Evolutionary conservation across 2,113 vertebrate genomes (phyloP).

Genomic region (Callorhinus ursinus): DNA sequence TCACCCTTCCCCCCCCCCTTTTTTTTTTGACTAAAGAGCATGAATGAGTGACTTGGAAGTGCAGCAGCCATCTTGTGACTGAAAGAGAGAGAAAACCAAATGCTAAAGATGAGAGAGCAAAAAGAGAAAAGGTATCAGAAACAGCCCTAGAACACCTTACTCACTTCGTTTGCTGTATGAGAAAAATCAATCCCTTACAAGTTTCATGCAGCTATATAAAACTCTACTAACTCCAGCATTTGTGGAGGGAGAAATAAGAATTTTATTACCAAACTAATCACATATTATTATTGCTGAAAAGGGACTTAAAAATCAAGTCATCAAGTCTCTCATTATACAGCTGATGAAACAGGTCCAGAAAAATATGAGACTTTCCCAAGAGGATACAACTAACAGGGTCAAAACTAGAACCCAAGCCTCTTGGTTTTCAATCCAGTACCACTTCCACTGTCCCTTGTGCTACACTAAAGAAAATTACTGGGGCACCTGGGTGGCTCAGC

Average conservation of each 20-base stretch:
- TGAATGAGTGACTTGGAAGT: neutral
- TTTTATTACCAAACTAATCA: neutral
- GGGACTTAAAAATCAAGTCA: neutral
- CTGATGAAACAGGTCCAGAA: neutral
- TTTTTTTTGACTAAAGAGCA: neutral
- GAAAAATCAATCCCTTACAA: neutral
- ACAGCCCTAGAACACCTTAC: neutral
- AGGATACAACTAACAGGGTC: neutral
- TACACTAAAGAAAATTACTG: neutral
- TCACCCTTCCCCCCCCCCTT: neutral
- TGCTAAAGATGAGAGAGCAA: neutral
- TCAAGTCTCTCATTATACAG: neutral
- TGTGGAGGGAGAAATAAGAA: neutral
- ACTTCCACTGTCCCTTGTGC: neutral
- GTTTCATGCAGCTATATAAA: neutral
- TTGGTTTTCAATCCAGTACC: neutral
- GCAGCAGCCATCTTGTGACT: neutral
- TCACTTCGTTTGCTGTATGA: neutral
- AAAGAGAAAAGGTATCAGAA: neutral
- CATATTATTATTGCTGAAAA: neutral
- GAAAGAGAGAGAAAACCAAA: neutral
- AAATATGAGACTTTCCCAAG: neutral
- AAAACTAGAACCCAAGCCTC: neutral
- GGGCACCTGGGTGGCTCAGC: neutral
- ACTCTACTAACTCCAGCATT: neutral